These are phyloP conservation scores for Rafetus swinhoei DNA, from an alignment of 2,113 vertebrate genomes.

Conservation along the genomic window DNA sequence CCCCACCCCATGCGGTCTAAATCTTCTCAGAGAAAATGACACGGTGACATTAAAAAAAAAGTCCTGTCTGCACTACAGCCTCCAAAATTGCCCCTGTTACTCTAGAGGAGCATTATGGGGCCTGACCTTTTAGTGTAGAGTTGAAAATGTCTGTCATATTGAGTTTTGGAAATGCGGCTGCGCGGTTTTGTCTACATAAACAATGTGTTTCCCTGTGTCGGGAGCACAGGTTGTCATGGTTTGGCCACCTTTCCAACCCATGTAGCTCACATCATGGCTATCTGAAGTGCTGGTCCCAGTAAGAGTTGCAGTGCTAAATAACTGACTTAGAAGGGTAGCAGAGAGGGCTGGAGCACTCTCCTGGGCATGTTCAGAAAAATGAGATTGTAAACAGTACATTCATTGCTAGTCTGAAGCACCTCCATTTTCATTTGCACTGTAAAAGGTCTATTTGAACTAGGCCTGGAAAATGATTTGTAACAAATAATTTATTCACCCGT, in stretches of 20 bases:
- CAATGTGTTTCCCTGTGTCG: not conserved
- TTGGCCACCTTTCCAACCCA: not conserved
- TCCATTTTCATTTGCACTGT: not conserved
- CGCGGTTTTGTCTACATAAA: not conserved
- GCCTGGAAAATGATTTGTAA: not conserved
- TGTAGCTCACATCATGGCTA: not conserved
- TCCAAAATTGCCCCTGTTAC: not conserved
- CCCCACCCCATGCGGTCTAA: too few species aligned
- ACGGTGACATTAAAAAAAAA: too few species aligned
- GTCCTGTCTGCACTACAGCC: not conserved
- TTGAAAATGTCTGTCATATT: not conserved
- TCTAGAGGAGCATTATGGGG: not conserved
- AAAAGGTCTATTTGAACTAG: conserved; percentile 27
- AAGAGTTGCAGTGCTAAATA: not conserved
- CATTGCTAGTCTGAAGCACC: not conserved
- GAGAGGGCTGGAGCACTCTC: not conserved
- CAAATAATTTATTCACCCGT: not conserved
- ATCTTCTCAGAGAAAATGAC: not conserved
- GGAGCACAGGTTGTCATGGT: rapidly evolving
- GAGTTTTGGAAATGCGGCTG: not conserved
- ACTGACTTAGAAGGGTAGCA: not conserved
- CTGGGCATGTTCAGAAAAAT: not conserved
- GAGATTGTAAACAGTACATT: not conserved
- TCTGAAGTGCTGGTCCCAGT: not conserved
- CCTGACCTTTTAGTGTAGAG: not conserved